Conservation (phyloP, 2,113 vertebrate species). For the Turnix velox region DNA sequence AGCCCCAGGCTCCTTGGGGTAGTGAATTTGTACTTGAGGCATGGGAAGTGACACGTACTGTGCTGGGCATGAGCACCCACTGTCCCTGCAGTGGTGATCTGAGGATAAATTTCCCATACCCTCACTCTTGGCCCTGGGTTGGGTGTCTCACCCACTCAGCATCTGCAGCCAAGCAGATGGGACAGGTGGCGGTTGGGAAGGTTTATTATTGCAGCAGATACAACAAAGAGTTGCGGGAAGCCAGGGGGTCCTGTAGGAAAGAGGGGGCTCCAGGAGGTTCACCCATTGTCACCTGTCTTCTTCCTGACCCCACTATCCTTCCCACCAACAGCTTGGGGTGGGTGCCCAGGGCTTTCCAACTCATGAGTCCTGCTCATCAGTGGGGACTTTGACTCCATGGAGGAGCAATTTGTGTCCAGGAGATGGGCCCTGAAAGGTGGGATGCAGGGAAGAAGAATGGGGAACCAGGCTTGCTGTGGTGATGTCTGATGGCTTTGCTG, state of each 20-base stretch:
- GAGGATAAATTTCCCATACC: neutral
- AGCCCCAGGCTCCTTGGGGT: neutral
- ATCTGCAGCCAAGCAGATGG: rapidly evolving
- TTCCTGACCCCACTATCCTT: neutral
- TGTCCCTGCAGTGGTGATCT: neutral
- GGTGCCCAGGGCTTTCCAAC: neutral
- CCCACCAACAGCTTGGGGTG: neutral
- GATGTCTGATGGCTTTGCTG: neutral
- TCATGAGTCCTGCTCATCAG: neutral
- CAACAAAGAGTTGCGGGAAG: neutral
- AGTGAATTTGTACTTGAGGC: neutral
- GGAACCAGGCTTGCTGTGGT: neutral
- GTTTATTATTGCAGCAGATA: conserved; percentile 20
- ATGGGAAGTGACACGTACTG: neutral
- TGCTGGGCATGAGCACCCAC: neutral
- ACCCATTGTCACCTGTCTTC: neutral
- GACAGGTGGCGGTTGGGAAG: rapidly evolving
- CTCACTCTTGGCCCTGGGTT: neutral
- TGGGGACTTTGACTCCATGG: neutral
- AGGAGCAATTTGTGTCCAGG: neutral
- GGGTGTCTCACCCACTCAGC: neutral
- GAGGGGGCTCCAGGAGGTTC: neutral
- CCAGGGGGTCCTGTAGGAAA: neutral
- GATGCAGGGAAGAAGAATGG: neutral
- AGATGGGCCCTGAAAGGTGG: neutral